Conservation (phyloP, 2,797 vertebrate genomes). For the Artibeus jamaicensis region DNA sequence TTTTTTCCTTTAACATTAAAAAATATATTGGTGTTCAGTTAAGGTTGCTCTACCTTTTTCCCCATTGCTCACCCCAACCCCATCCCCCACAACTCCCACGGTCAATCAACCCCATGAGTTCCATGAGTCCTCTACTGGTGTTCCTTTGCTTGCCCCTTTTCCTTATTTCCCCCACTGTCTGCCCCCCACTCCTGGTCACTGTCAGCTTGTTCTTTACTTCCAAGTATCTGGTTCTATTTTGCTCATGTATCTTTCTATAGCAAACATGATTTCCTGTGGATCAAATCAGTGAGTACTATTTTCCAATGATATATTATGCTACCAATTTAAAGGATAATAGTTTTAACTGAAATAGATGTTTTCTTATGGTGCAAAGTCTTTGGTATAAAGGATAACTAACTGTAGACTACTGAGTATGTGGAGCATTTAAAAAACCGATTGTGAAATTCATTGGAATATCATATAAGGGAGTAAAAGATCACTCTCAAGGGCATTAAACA, state of each 20-base stretch:
- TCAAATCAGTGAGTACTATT: not conserved
- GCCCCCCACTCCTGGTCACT: no score
- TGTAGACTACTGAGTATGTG: not conserved
- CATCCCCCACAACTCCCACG: no score
- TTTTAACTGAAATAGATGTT: slow-evolving; percentile 5
- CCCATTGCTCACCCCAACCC: no score
- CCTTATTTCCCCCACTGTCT: no score
- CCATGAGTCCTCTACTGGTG: no score
- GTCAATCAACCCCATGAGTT: no score
- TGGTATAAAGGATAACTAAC: not conserved
- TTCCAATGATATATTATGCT: not conserved
- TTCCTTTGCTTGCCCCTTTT: no score
- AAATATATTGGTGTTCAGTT: no score
- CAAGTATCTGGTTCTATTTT: no score
- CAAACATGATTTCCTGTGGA: not conserved
- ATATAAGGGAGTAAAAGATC: not conserved
- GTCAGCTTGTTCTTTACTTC: no score
- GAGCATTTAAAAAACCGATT: not conserved
- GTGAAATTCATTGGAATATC: not conserved
- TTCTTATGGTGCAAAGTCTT: not conserved
- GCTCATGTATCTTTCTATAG: not conserved
- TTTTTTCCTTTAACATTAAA: no score
- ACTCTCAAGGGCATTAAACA: not conserved
- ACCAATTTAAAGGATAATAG: not conserved
- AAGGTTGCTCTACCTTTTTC: no score